Conservation (phyloP, 2,888 invertebrate species). For the Drosophila prostipennis region DNA sequence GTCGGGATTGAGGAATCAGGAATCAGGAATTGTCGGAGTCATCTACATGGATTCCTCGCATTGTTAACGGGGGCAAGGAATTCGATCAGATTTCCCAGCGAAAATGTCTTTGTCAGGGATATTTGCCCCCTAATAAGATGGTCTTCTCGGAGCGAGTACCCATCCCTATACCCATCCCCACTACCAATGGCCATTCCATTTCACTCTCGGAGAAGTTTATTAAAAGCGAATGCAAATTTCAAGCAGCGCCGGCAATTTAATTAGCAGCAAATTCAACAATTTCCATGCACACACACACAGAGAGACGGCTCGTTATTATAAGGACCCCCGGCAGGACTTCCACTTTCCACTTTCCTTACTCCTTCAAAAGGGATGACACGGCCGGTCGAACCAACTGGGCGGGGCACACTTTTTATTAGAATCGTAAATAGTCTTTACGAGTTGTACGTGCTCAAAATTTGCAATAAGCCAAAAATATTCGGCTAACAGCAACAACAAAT, state of each 20-base stretch:
- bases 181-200: neutral
- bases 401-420: slow-evolving; percentile 71
- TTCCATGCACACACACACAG: slow-evolving; percentile 47
- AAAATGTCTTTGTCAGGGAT: slow-evolving; percentile 61
- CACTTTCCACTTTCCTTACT: slow-evolving; percentile 36
- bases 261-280: slow-evolving; percentile 78
- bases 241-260: slow-evolving; percentile 62
- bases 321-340: slow-evolving; percentile 48
- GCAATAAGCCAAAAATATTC: slow-evolving; percentile 73
- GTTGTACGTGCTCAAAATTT: slow-evolving; percentile 77
- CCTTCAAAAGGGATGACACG: slow-evolving; percentile 40
- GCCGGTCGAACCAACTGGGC: neutral
- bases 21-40: slow-evolving; percentile 4
- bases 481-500: slow-evolving; percentile 60
- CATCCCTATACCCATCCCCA: neutral
- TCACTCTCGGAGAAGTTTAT: slow-evolving; percentile 58
- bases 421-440: slow-evolving; percentile 79
- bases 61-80: slow-evolving; percentile 17
- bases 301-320: slow-evolving; percentile 60
- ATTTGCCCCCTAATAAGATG: slow-evolving; percentile 28
- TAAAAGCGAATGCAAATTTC: slow-evolving; percentile 73
- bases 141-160: neutral
- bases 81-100: slow-evolving; percentile 9
- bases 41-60: slow-evolving; percentile 23
- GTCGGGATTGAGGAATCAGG: neutral